Conservation (phyloP, 1,140 invertebrate species). For the Bacillus rossius region DNA sequence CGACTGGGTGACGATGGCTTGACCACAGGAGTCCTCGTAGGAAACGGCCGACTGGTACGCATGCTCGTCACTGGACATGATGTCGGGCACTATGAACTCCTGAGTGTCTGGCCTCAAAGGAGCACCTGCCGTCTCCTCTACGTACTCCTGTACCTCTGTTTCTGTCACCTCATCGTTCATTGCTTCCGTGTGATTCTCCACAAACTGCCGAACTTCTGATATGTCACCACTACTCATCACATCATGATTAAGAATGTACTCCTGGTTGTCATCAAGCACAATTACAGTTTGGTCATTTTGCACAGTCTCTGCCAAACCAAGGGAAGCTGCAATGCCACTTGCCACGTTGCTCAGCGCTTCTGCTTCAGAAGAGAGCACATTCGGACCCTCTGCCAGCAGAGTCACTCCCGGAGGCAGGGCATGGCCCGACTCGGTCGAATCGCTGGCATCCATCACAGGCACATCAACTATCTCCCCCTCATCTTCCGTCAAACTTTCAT, state of each 20-base stretch:
- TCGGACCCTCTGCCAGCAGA: not conserved
- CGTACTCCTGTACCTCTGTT: slow-evolving; percentile 3
- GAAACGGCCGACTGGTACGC: not conserved
- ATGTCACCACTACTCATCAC: slow-evolving; percentile 3
- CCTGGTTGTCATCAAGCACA: slow-evolving; percentile 23
- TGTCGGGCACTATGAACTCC: slow-evolving; percentile 28
- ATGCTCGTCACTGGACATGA: slow-evolving; percentile 17
- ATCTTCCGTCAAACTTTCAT: not conserved
- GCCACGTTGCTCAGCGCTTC: slow-evolving; percentile 50
- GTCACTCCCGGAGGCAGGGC: slow-evolving; percentile 2
- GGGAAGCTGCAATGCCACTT: slow-evolving; percentile 49
- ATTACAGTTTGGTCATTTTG: slow-evolving; percentile 29
- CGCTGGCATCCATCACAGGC: slow-evolving; percentile 8
- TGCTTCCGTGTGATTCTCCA: no score
- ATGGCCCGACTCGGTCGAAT: not conserved
- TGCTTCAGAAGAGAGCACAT: slow-evolving; percentile 42
- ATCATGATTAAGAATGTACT: slow-evolving; percentile 5
- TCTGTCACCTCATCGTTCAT: no score
- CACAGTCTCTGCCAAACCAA: slow-evolving; percentile 49
- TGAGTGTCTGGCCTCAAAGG: slow-evolving; percentile 1
- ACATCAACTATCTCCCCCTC: slow-evolving; percentile 9
- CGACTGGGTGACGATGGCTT: no score
- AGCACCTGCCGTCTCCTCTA: not conserved
- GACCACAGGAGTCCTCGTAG: no score
- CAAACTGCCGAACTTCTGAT: no score